These are phyloP conservation scores for Halcyon smyrnensis DNA, from an alignment of 2,797 vertebrate species.

Conservation along the genomic window DNA sequence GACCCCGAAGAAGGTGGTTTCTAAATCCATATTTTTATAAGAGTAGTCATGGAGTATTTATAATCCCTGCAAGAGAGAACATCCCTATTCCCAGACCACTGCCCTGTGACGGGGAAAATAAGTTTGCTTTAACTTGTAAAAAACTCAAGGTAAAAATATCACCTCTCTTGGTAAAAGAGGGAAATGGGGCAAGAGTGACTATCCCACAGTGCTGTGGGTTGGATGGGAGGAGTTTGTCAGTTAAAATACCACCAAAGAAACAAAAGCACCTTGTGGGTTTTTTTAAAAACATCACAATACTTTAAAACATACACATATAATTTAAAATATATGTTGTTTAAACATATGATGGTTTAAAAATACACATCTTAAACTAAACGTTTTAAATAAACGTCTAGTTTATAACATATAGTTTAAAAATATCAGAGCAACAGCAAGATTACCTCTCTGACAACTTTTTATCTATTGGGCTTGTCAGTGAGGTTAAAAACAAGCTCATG, in stretches of 20 bases:
- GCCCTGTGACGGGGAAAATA: background rate
- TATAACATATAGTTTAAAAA: background rate
- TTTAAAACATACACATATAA: background rate
- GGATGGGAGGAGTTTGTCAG: background rate
- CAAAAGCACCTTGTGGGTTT: background rate
- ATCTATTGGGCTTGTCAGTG: background rate
- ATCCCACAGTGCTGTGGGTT: background rate
- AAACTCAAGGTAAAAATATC: background rate
- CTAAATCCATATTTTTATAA: constrained; percentile 12
- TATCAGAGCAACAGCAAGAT: background rate
- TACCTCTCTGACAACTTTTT: background rate
- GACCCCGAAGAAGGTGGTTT: background rate
- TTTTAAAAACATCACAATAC: background rate
- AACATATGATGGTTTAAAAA: background rate
- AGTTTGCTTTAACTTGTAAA: background rate
- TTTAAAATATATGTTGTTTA: background rate
- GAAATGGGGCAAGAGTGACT: background rate
- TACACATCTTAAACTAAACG: background rate
- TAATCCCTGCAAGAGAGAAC: background rate
- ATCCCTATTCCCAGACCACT: background rate
- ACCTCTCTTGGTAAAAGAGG: background rate
- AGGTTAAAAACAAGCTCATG: background rate
- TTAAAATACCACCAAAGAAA: background rate
- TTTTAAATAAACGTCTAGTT: no score
- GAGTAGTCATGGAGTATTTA: background rate